Base-by-base conservation (phyloP, 1,140 invertebrate genomes). In the Zaprionus ghesquierei region DNA sequence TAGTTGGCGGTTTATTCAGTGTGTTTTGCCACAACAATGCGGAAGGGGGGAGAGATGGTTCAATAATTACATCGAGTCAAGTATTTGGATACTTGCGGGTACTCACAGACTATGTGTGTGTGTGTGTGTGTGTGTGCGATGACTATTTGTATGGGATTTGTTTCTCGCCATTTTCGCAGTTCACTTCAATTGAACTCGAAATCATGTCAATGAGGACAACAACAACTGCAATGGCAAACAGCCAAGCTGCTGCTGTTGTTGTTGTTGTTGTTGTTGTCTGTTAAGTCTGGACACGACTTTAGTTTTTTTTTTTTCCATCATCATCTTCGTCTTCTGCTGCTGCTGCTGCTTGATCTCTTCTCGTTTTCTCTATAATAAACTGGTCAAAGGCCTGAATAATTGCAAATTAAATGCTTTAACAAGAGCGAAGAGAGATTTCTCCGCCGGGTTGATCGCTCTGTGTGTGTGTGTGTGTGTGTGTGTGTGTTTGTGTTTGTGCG, bases 361-460 rank as follows among this genome's bases (percentile, higher is more conserved):
- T 44, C 13, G 35, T 55, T 64, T 54, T 63, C 31, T 79, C 71
- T 76, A 69, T 75, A 65, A 75, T 82, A 76, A 82, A 79, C 71
- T 84, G 79, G 80, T 75, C 79, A 82, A 84, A 84, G 79, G 80
- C 80, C 80, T 82, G 59, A 82, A 82, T 84, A 82, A 84, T 82
- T 82, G 80, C 79, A 66, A 79, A 69, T 81, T 69, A 78, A 78
- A 60, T 75, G 70, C 65, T 65, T 55, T 18, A 55, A 49, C 65
- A 61, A 72, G 63, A 71, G 73, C 51, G 38, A 18, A 13, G 35
- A 46, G 22, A 46, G 41, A 56, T 69, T 62, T 69, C 65, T 62
- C 65, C 49, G 41, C 65, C 49, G 41, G 53, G 22, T 18, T 69
- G 15, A 46, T 46, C 41, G 18, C 22, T 56, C 38, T 12, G 2